Base-by-base conservation (phyloP, 2,113 vertebrate genomes). In the Channa maculata region DNA sequence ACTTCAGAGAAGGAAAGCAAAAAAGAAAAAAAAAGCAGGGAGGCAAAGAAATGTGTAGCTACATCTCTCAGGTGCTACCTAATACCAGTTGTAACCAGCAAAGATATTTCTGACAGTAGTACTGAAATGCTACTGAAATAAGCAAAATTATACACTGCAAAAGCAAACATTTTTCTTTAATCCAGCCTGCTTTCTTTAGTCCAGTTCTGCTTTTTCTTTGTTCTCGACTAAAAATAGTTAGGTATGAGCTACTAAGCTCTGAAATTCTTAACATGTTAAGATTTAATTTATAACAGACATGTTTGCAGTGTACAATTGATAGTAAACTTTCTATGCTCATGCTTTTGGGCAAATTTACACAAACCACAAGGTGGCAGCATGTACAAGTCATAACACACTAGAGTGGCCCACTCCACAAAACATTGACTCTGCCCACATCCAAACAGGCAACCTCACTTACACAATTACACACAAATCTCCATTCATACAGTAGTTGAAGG, bases 1-100 rank as follows among this genome's bases (percentile, higher is more conserved):
- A 93, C 94, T 95, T 96, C 92, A 95, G 92, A 89, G 53, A 38
- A 68, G 79, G 71, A 76, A 75, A 49, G 65, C 15, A 82, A 79
- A 24, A 24, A 24, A 24, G 82, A 52, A 63, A 82, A 79, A 83
- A 52, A 63, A 51, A 46, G 74, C 57, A 72, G 68, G 55, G 77
- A 64, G 55, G 66, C 73, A 80, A 65, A 52, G 41, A 75, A 64
- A 86, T 63, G 79, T 52, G 15, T 58, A 54, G 60, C 48, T 81
- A 51, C 50, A 80, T 74, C 36, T 77, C 62, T 62, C 11, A 72
- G 53, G 0, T 44, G 50, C 73, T 79, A 52, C 2, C 60, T 44
- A 13, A 38, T 4, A 6, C 4, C 34, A 10, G 5, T 9, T 37
- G 6, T 6, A 46, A 51, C 14, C 36, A 37, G 33, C n/a, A 24